These are phyloP conservation scores for Zeuzera pyrina DNA, from an alignment of 2,888 invertebrate genomes.

Conservation along the genomic window DNA sequence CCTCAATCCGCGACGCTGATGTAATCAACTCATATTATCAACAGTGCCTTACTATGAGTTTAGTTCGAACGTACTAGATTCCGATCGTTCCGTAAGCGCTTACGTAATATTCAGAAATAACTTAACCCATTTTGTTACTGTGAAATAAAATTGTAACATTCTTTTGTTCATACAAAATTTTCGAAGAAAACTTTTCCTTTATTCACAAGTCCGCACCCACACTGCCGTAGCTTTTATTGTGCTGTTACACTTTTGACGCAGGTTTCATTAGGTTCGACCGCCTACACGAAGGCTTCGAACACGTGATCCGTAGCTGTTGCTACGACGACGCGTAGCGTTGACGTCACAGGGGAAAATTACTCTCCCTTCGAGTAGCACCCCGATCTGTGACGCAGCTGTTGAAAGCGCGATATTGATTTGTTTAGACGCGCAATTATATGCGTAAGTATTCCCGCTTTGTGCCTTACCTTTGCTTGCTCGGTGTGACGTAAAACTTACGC, in stretches of 20 bases:
- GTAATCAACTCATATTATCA: slow-evolving; percentile 29
- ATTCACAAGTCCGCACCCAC: too few species aligned
- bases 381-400: slow-evolving; percentile 26
- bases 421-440: slow-evolving; percentile 21
- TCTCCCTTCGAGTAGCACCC: too few species aligned
- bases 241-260: slow-evolving; percentile 24
- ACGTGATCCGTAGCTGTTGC: slow-evolving; percentile 35
- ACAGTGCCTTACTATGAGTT: slow-evolving; percentile 20
- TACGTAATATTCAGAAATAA: too few species aligned
- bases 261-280: slow-evolving; percentile 16
- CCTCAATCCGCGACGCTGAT: slow-evolving; percentile 32
- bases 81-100: too few species aligned
- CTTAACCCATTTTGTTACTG: too few species aligned
- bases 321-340: slow-evolving; percentile 27
- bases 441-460: slow-evolving; percentile 16
- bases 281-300: slow-evolving; percentile 30
- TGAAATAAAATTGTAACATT: too few species aligned
- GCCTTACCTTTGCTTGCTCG: too few species aligned
- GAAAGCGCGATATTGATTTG: too few species aligned
- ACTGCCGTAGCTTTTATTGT: too few species aligned
- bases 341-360: slow-evolving; percentile 45
- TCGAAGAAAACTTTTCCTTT: too few species aligned
- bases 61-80: slow-evolving; percentile 1
- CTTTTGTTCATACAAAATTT: too few species aligned
- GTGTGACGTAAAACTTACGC: slow-evolving; percentile 22